Percentiles rank a stretch among this genome's conserved stretches.
These are phyloP conservation scores for Pristionchus mayeri DNA, from an alignment of 2,888 invertebrate genomes.

Conservation along the genomic window DNA sequence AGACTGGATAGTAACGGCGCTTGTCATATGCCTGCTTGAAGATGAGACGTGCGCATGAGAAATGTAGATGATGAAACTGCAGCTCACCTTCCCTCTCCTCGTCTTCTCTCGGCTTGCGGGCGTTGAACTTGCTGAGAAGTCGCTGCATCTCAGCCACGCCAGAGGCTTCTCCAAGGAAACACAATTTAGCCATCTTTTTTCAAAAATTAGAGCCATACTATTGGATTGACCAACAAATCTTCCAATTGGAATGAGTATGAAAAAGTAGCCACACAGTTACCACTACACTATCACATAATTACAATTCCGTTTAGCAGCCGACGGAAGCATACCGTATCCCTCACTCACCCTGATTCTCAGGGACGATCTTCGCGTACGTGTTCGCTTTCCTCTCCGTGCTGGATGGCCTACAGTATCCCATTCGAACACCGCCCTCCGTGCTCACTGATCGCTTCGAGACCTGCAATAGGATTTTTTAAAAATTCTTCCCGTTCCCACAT, in stretches of 20 bases:
- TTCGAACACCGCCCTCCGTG: constrained; percentile 28
- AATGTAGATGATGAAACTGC: too few relatives aligned
- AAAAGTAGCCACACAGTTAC: too few relatives aligned
- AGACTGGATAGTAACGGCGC: too few relatives aligned
- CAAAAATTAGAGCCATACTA: too few relatives aligned
- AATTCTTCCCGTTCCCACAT: too few relatives aligned
- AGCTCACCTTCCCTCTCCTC: constrained; percentile 32
- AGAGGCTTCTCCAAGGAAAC: not conserved
- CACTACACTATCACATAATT: too few relatives aligned
- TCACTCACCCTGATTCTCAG: constrained; percentile 47
- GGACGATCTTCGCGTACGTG: constrained; percentile 8
- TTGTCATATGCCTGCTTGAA: too few relatives aligned
- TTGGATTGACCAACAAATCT: too few relatives aligned
- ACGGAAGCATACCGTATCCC: constrained; percentile 5
- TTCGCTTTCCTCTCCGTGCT: not conserved
- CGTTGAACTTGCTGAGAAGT: constrained; percentile 34
- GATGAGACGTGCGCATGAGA: too few relatives aligned
- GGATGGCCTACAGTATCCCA: not conserved
- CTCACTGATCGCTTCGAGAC: constrained; percentile 21
- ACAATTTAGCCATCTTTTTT: too few relatives aligned
- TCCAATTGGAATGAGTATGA: too few relatives aligned
- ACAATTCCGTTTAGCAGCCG: too few relatives aligned
- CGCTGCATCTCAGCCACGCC: constrained; percentile 48
- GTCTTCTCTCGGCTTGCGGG: constrained; percentile 8
- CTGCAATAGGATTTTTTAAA: not conserved